Evolutionary conservation across 2,797 vertebrate species (phyloP), one percentile per base, ranked within the genome.

Genomic region (Yasuhikotakia modesta): DNA sequence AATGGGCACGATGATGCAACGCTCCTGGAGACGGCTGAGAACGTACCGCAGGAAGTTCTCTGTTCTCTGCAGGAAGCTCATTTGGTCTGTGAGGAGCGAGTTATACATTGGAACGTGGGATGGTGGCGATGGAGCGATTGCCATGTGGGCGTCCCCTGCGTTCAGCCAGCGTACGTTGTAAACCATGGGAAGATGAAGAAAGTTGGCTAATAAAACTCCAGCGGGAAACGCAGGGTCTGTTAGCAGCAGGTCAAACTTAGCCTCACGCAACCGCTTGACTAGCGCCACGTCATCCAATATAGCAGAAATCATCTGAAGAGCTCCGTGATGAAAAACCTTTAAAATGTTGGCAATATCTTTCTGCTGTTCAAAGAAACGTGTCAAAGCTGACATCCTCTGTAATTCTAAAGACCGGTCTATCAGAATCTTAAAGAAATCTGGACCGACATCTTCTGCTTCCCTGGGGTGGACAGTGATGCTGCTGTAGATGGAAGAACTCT

Each of bases 161-260:
- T 84, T 86, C 61, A 87, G 45, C 85, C 85, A 88, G 61, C 87
- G 86, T 27, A 86, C 84, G n/a, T 83, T 86, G 30, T 83, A 87
- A 43, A 88, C 79, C 73, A 84, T 69, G 8, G 85, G 85, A 63
- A 87, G 55, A n/a, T 70, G 53, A n/a, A 85, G 84, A 32, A 82
- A 86, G 6, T 84, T 69, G 12, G 75, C 82, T 45, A 60, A 5
- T 13, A 87, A 67, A 30, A 83, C 78, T 1, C 81, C 76, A 17
- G 45, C 45, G 5, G 55, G 77, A 30, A 88, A 86, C 7, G 80
- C 53, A 4, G 78, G 79, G n/a, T 86, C 83, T 4, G 83, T 86
- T 13, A 87, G 65, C 71, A 86, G 39, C 50, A 88, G 57, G 55
- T 88, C 81, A 68, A 82, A 88, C 3, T 60, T 66, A 2, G 45